Evolutionary conservation across 2,888 invertebrate species (phyloP).

Genomic region (Monochamus alternatus): DNA sequence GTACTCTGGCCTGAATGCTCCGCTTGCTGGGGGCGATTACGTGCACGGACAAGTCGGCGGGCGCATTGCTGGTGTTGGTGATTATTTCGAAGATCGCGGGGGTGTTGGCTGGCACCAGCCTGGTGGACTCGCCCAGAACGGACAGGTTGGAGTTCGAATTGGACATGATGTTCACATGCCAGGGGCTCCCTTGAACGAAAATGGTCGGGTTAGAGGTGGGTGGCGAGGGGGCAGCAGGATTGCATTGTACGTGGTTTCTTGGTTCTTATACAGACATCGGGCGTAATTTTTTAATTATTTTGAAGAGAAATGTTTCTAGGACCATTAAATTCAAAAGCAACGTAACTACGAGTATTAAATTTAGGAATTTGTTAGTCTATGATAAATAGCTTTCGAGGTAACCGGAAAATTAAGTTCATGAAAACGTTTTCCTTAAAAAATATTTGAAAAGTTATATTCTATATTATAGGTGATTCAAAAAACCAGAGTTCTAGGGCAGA

Average conservation of each 20-base stretch:
- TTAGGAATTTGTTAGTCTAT: no score
- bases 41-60: conserved; percentile 77
- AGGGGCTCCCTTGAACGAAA: conserved; percentile 87
- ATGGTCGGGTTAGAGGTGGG: neutral
- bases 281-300: no score
- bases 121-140: conserved; percentile 89
- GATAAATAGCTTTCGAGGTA: no score
- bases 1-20: conserved; percentile 85
- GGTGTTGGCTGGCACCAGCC: conserved; percentile 91
- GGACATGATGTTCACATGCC: conserved; percentile 93
- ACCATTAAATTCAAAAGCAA: no score
- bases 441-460: no score
- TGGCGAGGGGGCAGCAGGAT: conserved; percentile 16
- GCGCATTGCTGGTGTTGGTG: conserved; percentile 75
- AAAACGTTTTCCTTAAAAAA: no score
- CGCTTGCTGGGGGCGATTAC: conserved; percentile 89
- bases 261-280: no score
- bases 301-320: no score
- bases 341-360: no score
- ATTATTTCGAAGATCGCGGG: conserved; percentile 93
- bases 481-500: no score
- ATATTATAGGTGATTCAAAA: no score
- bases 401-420: no score
- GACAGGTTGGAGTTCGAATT: conserved; percentile 81
- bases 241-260: neutral